Base-by-base conservation (phyloP, 2,797 vertebrate species). In the Lateolabrax maculatus region DNA sequence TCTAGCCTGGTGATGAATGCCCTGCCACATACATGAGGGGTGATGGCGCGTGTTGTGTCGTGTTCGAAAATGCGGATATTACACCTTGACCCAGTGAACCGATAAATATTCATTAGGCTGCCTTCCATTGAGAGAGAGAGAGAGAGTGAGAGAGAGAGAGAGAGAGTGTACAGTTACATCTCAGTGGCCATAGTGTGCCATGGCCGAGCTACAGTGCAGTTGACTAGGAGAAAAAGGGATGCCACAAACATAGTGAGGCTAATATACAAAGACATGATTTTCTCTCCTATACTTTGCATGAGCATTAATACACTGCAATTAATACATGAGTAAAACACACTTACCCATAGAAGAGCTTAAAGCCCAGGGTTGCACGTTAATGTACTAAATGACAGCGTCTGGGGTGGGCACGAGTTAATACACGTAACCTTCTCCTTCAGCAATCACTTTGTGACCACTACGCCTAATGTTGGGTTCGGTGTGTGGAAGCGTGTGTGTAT, bases 41-140 rank as follows among this genome's bases (percentile, higher is more conserved):
- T 52, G 63, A 75, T 71, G 63, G 61, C 36, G 43, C 34, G 12
- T 79, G 55, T 81, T 79, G 58, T 72, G 81, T 60, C 12, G n/a
- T 55, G 81, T 72, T 76, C n/a, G 77, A 83, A 85, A 89, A 83
- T 61, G 68, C 37, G 81, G 85, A 84, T 84, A 87, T 88, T 88
- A 90, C 83, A 88, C 87, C 84, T 88, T 92, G 87, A 92, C 90
- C 90, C 79, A 65, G 25, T 86, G 89, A 88, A 83, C 85, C 69
- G 12, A 90, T 93, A 91, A 77, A 94, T 93, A 92, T 93, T 91
- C 77, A 93, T 91, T 74, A 85, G 61, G 53, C 36, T 55, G 43
- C 64, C 36, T 66, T 87, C 62, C 61, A 69, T 44, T 2, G 69
- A 61, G 53, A 27, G 48, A 43, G 46, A 23, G 16, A 23, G 46